A percentile compares a stretch with the other conserved stretches of the same genome.
Conservation (phyloP, 1,140 invertebrate genomes). For the Formica selysi region DNA sequence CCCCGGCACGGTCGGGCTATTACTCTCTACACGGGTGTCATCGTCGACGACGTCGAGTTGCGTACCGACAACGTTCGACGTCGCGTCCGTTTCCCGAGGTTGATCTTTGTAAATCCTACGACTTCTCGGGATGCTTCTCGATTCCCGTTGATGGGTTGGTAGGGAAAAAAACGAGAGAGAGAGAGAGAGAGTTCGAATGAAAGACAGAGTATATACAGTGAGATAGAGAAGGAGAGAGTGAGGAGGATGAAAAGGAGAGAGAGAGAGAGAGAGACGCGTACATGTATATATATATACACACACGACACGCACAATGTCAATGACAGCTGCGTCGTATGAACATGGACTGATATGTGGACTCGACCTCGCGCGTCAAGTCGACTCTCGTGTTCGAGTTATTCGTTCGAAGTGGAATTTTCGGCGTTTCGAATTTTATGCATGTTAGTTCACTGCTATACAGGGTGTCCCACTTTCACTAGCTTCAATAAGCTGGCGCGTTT, state of each 20-base stretch:
- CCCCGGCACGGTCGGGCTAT: not conserved
- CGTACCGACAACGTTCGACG: too few relatives aligned
- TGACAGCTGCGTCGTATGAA: constrained; percentile 81
- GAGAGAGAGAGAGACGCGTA: not conserved
- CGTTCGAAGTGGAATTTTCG: not conserved
- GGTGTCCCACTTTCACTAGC: not conserved
- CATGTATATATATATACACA: not conserved
- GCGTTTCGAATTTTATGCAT: not conserved
- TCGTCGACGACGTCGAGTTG: not conserved
- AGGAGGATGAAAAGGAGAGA: not conserved
- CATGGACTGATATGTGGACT: constrained; percentile 46
- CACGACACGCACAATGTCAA: constrained; percentile 80
- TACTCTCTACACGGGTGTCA: not conserved
- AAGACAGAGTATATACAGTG: not conserved
- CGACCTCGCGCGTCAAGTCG: not conserved
- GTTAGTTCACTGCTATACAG: constrained; percentile 20
- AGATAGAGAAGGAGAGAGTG: not conserved
- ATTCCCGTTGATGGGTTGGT: not conserved
- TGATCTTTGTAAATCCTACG: not conserved
- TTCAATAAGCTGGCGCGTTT: too few relatives aligned
- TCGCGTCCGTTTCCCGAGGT: not conserved
- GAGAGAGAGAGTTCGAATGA: not conserved
- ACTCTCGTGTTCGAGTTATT: not conserved
- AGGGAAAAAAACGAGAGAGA: not conserved
- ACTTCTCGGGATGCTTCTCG: constrained; percentile 22